Evolutionary conservation across 2,797 vertebrate species (phyloP), one percentile per base, ranked within the genome.

Genomic region (Myripristis jacobus): DNA sequence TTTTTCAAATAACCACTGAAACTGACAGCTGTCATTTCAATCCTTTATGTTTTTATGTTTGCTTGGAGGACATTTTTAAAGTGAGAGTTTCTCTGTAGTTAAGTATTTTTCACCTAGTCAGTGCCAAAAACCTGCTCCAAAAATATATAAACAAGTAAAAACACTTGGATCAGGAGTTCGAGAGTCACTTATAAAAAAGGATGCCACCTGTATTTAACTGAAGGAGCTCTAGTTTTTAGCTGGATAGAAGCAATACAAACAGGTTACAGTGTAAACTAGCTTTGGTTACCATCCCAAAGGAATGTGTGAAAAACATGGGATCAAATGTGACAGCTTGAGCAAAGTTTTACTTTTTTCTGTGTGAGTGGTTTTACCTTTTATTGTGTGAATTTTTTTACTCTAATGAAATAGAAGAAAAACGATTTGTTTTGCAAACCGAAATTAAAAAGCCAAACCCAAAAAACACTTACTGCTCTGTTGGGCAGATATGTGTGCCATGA

Each of bases 211-310:
- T 38, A 25, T 31, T 11, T 7, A 70, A 4, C 4, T 36, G n/a
- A 43, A 44, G n/a, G 18, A 6, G 19, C 15, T 1, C 36, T 4
- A n/a, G 56, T 47, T 59, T 41, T 75, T 15, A 24, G n/a, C 36
- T 29, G 9, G 48, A 70, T n/a, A 47, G 11, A 43, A 16, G 19
- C 53, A 38, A 29, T 25, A 34, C 29, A 18, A 44, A 52, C 13
- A 25, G 75, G 79, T 71, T 36, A 54, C 5, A 53, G 13, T 46
- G 53, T 47, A 27, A 56, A 6, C 8, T 41, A 51, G 0, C 60
- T 43, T 61, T 12, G 65, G 16, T 24, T 29, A 36, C 22, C 4
- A 31, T 43, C n/a, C 21, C 4, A 51, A 70, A 9, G 48, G 3
- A 57, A 4, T 27, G 19, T 54, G 2, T 56, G 21, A 67, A 65